Base-by-base conservation (phyloP, 2,113 vertebrate genomes). In the Menura novaehollandiae region DNA sequence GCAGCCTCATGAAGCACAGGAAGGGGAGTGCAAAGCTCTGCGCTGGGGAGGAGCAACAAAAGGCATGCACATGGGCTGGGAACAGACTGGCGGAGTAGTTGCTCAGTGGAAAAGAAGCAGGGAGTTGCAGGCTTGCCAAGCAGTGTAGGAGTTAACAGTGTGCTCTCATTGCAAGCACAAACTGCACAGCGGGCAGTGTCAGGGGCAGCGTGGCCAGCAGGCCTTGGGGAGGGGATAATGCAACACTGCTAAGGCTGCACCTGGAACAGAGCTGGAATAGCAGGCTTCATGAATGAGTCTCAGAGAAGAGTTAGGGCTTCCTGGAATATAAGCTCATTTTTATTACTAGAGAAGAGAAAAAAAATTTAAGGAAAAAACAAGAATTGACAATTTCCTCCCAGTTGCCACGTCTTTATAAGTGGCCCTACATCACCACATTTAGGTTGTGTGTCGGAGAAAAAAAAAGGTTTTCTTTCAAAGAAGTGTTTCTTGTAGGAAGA, bases 331-430 rank as follows among this genome's bases (percentile, higher is more conserved):
- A 69, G 15, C 20, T 74, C 4, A 32, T 85, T 87, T 63, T 1
- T 1, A 33, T 53, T 23, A 67, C 10, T 32, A 74, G 32, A 69
- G 9, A 0, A 10, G 26, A 23, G 49, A 52, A 32, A 60, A 37
- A 43, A 68, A 15, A 17, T 6, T 3, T 7, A 55, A 67, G 16
- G 22, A 32, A 56, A 35, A 78, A 1, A 8, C 1, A 7, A 1
- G 22, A 82, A 82, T 17, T 66, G 24, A 67, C 8, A 28, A 35
- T 74, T 92, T 77, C 33, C 17, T 73, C 33, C 7, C 59, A 63
- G 30, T 88, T 66, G 27, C 7, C 7, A 7, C 26, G 3, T 67
- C 23, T 92, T 41, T 86, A 3, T 62, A 52, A 89, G 51, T 28
- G 10, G 41, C 26, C 10, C 67, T 66, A n/a, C 18, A 27, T 43